Base-by-base conservation (phyloP, 1,140 invertebrate genomes). In the Pomacea maculata region DNA sequence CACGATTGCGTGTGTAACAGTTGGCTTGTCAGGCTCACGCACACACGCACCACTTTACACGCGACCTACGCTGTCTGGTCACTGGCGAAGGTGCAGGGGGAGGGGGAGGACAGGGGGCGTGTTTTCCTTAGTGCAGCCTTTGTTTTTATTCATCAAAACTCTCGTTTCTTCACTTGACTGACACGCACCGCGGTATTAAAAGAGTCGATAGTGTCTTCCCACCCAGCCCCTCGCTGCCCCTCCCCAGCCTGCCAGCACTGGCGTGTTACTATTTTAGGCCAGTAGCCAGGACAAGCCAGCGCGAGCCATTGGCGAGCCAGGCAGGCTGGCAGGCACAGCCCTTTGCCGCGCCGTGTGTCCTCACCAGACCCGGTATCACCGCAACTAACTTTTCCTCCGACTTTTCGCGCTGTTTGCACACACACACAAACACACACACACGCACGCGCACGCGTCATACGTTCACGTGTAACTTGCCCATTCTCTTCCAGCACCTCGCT, bases 1-100 rank as follows among this genome's bases (percentile, higher is more conserved):
- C 81, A 82, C 83, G 81, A 77, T 81, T 73, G 74, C 75, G 74
- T 70, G 65, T 80, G 80, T 75, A 75, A 72, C 71, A 75, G 65
- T 80, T 80, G 68, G 73, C 71, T 80, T 76, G 52, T n/a, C 65
- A 34, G 68, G 14, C 70, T 15, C 74, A 71, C 72, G 55, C 80
- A 71, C 72, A 45, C 72, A 63, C 74, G 63, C 63, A 55, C 72
- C 0, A 8, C 34, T 25, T 45, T 45, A 65, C 52, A 52, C 19
- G 57, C 57, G 29, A 68, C 55, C 15, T 61, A 61, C 54, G 10
- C 21, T 25, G 55, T 25, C n/a, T 19, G 61, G 25, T 73, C 57
- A 68, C 57, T 80, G 57, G 63, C 64, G 72, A 74, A 11, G 21
- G 21, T 17, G 25, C 29, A 14, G 57, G 25, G 21, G 11, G 55